phyloP scores from a whole-genome alignment of 2,797 vertebrate species.

The Halcyon chelicuti region DNA sequence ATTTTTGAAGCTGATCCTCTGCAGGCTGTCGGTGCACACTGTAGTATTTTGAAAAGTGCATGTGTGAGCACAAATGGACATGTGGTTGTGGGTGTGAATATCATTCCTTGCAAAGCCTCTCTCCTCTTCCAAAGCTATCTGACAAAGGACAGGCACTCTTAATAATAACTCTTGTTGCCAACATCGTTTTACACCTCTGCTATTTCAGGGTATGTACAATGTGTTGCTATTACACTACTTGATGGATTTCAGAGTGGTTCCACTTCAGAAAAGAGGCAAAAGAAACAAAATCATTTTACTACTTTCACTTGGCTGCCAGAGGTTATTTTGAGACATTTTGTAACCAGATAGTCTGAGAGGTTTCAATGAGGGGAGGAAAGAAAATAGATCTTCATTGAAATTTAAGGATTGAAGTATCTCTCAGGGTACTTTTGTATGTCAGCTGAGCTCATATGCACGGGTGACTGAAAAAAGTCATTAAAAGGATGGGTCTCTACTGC shows the following conservation, averaged over 20 bases:
- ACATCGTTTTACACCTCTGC: constrained; percentile 19
- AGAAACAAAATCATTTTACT: constrained; percentile 25
- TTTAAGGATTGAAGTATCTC: neutral
- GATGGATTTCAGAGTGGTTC: neutral
- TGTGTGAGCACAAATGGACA: neutral
- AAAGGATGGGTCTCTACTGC: neutral
- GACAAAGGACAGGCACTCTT: neutral
- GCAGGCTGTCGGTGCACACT: neutral
- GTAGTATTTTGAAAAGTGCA: neutral
- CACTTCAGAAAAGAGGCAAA: constrained; percentile 8
- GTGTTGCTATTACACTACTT: neutral
- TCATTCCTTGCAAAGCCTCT: neutral
- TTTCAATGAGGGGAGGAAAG: constrained; percentile 28
- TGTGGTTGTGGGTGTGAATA: neutral
- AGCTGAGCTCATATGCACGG: neutral
- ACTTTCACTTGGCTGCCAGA: constrained; percentile 19
- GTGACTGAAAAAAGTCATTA: neutral
- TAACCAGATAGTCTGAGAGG: constrained; percentile 1
- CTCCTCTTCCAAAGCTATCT: neutral
- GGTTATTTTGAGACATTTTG: constrained; percentile 7
- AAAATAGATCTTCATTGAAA: constrained; percentile 7
- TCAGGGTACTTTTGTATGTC: neutral
- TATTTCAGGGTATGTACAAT: neutral
- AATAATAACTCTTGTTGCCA: neutral
- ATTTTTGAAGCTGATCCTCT: constrained; percentile 19